Base-by-base conservation (phyloP, 2,888 invertebrate species). In the Dicranocentrus wangi region DNA sequence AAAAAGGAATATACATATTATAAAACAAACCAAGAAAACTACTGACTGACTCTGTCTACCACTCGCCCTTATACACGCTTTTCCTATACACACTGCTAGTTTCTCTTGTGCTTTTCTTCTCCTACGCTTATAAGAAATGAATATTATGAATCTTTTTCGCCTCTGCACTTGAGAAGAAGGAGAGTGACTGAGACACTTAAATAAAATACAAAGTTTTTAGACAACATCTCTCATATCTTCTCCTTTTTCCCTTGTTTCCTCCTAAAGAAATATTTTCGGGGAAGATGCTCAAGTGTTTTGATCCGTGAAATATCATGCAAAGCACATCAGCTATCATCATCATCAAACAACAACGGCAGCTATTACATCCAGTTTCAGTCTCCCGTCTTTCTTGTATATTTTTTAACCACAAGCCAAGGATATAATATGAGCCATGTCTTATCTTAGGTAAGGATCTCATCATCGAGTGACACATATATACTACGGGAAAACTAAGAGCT, bases 291-390 rank as follows among this genome's bases (percentile, higher is more conserved):
- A 71, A 71, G 71, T 71, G 60, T 60, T 71, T 71, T 71, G 71
- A 71, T 71, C 71, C 71, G 71, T 71, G 71, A 71, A 71, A 60
- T 71, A 71, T 71, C 60, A 71, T 71, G 71, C 71, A 71, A 61
- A 32, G 61, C 61, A 71, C 71, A 71, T 71, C 71, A 71, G 17
- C 17, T 32, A 69, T 39, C 70, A 58, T 70, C 68, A 69, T 47
- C 55, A 58, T 17, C 70, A 39, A 15, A 15, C 13, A 28, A 66
- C 63, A 60, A 65, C 65, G 2, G 13, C 65, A 55, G 7, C 70
- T 70, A 70, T 70, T 58, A 70, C 39, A 53, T 32, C 15, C 58
- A 70, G 39, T 32, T 28, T 68, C 19, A 65, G 42, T 23, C 21
- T 39, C 39, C 5, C 39, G 39, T 39, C 39, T 39, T 39, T 13